Evolutionary conservation across 1,140 invertebrate species (phyloP).

Genomic region (Uloborus diversus): DNA sequence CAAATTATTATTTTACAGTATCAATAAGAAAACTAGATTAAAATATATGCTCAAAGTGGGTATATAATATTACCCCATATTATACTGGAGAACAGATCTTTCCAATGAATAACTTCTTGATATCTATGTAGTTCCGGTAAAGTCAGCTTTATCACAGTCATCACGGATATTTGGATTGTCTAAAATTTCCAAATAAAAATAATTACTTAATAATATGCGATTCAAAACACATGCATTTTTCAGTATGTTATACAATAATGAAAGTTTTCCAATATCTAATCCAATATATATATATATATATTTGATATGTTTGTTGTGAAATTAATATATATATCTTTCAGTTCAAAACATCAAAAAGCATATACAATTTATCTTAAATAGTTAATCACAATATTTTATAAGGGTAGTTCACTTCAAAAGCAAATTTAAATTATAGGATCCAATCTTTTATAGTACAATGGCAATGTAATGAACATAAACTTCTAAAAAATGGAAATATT

Average conservation of each 20-base stretch:
- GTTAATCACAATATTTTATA: no score
- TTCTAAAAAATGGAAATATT: no score
- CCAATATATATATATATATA: neutral
- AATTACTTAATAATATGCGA: neutral
- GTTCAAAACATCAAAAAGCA: neutral
- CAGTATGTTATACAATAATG: neutral
- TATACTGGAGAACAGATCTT: constrained; percentile 16
- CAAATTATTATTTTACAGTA: no score
- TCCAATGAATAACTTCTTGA: constrained; percentile 20
- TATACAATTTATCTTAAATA: no score
- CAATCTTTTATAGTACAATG: no score
- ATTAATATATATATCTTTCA: neutral
- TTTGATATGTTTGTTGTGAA: neutral
- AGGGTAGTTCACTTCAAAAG: neutral
- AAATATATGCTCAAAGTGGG: constrained; percentile 12
- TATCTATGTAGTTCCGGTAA: constrained; percentile 1
- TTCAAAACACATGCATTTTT: neutral
- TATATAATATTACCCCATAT: constrained; percentile 36
- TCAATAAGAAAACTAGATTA: no score
- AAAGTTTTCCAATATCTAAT: neutral
- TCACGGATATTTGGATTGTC: constrained; percentile 10
- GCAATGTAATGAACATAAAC: no score
- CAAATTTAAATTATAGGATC: no score
- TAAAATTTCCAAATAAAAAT: neutral
- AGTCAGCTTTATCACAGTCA: constrained; percentile 21